Evolutionary conservation across 2,113 vertebrate genomes (phyloP), one percentile per base, ranked within the genome.

Genomic region (Indicator indicator): DNA sequence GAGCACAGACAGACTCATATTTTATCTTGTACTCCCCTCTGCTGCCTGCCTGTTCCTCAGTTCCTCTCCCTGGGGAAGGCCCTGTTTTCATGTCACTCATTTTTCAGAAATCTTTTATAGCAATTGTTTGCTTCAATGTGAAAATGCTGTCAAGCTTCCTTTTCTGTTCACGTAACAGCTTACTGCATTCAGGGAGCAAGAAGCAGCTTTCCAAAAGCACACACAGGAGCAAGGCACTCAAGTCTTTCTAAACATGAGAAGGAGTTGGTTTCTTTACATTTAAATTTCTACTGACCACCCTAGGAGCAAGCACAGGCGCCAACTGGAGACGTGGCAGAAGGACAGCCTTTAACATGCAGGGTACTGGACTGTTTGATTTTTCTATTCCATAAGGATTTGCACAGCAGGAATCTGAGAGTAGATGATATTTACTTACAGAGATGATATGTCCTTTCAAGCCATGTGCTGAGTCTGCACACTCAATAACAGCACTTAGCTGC

Each of bases 361-460:
- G 46, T 65, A 63, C 36, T 40, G 42, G 81, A 74, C 36, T 59
- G 54, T 52, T 87, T 83, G 74, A 83, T 83, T 84, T 60, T 89
- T 48, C 40, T 56, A 5, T 33, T 83, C 46, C 65, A 21, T 50
- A 86, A 36, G 1, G 0, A 64, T 75, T 83, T 87, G 63, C 50
- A 58, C 71, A 74, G 86, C 48, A 26, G 55, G 42, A 89, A 80
- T 79, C 55, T 69, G 59, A 78, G 23, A 62, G 36, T 5, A 50
- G 83, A 55, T 67, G 42, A 32, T 59, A 87, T 89, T 71, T 86
- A 98, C 99, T 99, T 95, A 99, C 99, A 12, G 99, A 99, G 97
- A 99, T 99, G 93, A 99, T 99, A 97, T 99, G 99, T 88, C 99
- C 99, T 97, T 99, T 99, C 76, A 99, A 98, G 81, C 99, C 99